Base-by-base conservation (phyloP, 2,888 invertebrate species). In the Poecilus cupreus region DNA sequence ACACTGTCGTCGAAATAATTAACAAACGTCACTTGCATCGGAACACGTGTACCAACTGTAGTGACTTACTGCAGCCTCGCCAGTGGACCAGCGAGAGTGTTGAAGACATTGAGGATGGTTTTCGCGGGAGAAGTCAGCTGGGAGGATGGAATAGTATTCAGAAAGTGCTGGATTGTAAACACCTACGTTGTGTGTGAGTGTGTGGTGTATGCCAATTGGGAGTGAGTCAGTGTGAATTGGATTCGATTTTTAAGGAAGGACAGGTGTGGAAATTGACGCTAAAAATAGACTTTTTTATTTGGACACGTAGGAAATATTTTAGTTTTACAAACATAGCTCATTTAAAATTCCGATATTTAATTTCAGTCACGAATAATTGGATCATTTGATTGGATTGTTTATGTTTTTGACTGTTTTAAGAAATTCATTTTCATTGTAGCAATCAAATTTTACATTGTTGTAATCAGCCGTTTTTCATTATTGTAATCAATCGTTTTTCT, bases 1-100 rank as follows among this genome's bases (percentile, higher is more conserved):
- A 8, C 57, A 78, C 80, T 82, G 82, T 82, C 82, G 82, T 83
- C 82, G 74, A 83, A 83, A 77, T 79, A 79, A 82, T 83, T 83
- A 82, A 49, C 82, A 82, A 37, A 77, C 70, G 72, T 43, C 74
- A 82, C 82, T 82, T 82, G 82, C 82, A 82, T 79, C 74, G 51
- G 77, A 79, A 74, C 80, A 82, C 60, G 80, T 82, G 74, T 80
- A 24, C 24, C 54, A 46, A 75, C 80, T 64, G n/a, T 51, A 46
- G 18, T 43, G 82, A 75, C 75, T 75, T 37, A 70, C 79, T 82
- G 82, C 74, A 74, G 8, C 26, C 16, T 8, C 22, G 18, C 8
- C 20, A 24, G 26, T 60, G 13, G 26, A 8, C 37, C 70, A 70
- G 39, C 8, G 16, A 43, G 39, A 1, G 5, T 32, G 37, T 37